Conservation (phyloP, 2,888 invertebrate species). For the Acanthosepion esculentum region DNA sequence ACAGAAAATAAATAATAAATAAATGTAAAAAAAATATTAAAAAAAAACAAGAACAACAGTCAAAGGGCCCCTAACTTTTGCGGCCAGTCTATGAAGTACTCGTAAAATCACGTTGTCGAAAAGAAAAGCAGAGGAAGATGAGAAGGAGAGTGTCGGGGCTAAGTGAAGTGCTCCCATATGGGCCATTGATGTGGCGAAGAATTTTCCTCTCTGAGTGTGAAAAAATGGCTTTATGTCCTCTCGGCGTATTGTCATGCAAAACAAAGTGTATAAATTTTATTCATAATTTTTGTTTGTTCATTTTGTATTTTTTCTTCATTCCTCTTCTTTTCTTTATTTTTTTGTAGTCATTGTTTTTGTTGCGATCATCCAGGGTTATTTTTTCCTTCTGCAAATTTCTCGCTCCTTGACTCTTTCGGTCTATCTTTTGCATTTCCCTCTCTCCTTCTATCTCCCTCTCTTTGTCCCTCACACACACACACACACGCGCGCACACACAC, state of each 20-base stretch:
- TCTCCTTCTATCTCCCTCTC: neutral
- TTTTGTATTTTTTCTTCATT: neutral
- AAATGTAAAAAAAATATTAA: no score
- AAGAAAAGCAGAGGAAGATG: neutral
- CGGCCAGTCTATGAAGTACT: neutral
- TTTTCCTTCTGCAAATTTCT: neutral
- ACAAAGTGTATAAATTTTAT: neutral
- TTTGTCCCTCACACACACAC: neutral
- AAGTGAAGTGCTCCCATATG: slow-evolving; percentile 20
- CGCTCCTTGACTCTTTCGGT: neutral
- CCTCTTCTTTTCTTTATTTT: neutral
- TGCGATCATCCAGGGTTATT: slow-evolving; percentile 1
- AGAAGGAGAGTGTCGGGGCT: neutral
- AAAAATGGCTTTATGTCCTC: slow-evolving; percentile 16
- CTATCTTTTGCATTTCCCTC: neutral
- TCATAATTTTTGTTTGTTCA: neutral
- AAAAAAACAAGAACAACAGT: no score
- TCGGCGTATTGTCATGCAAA: neutral
- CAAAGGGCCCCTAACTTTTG: neutral
- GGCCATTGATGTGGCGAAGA: neutral
- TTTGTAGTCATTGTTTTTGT: neutral
- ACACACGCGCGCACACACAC: neutral
- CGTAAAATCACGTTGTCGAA: slow-evolving; percentile 7
- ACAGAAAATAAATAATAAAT: neutral
- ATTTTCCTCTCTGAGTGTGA: neutral